phyloP scores from a whole-genome alignment of 2,113 vertebrate genomes.

The Cisticola juncidis region DNA sequence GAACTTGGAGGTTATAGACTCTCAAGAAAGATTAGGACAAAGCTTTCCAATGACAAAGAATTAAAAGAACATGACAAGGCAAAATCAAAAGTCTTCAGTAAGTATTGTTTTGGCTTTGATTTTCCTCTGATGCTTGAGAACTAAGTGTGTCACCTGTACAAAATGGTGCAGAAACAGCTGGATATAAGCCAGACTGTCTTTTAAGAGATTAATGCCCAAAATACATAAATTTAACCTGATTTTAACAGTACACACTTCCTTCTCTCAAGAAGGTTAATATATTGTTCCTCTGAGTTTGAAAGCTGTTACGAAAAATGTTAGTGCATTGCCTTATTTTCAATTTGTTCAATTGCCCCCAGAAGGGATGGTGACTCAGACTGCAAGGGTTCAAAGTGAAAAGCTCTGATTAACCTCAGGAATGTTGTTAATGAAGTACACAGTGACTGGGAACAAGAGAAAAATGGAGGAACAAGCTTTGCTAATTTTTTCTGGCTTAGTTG shows the following conservation, averaged over 20 bases:
- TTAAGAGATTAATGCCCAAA: background rate
- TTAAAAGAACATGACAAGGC: slow-evolving; percentile 22
- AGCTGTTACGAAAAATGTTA: background rate
- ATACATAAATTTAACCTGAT: background rate
- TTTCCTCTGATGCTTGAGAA: background rate
- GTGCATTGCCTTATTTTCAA: background rate
- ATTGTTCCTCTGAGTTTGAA: background rate
- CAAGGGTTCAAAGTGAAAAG: background rate
- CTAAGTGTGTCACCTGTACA: background rate
- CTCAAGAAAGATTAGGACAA: slow-evolving; percentile 16
- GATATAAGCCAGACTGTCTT: background rate
- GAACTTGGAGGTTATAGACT: background rate
- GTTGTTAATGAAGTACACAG: background rate
- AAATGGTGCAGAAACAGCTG: background rate
- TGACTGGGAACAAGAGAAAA: background rate
- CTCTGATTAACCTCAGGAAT: background rate
- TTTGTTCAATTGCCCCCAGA: background rate
- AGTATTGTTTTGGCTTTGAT: background rate
- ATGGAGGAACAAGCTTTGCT: background rate
- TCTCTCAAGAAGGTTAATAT: background rate
- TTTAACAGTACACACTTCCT: background rate
- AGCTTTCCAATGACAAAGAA: slow-evolving; percentile 3
- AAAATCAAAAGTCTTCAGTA: slow-evolving; percentile 6
- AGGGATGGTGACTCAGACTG: background rate
- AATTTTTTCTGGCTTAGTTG: background rate